Conservation (phyloP, 2,113 vertebrate species). For the Melanocharis versteri region DNA sequence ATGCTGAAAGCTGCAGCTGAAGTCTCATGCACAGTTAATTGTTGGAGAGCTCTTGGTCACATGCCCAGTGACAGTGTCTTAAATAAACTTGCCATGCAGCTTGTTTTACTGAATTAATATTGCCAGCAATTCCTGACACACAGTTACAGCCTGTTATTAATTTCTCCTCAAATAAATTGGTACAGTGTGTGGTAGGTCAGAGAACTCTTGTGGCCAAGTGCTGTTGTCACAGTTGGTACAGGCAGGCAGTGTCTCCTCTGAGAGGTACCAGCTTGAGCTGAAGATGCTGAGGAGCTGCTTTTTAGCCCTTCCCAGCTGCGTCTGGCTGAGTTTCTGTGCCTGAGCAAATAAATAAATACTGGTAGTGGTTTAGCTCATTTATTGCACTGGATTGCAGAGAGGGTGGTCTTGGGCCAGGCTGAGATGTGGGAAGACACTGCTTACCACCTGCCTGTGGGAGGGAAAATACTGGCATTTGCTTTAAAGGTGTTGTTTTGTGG, state of each 20-base stretch:
- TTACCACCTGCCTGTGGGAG: neutral
- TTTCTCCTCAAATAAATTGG: neutral
- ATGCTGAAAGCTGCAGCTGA: neutral
- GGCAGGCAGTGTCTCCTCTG: neutral
- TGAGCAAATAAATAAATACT: neutral
- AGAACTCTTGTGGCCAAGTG: neutral
- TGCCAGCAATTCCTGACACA: neutral
- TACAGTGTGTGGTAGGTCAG: neutral
- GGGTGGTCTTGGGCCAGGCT: neutral
- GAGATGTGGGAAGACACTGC: neutral
- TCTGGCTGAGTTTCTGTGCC: neutral
- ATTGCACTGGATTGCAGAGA: neutral
- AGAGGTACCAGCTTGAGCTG: neutral
- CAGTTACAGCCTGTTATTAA: neutral
- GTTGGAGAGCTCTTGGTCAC: neutral
- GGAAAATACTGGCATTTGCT: neutral
- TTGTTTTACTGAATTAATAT: neutral
- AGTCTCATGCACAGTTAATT: neutral
- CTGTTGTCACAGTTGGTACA: neutral
- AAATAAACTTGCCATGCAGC: neutral
- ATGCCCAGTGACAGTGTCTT: neutral
- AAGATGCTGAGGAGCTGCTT: neutral
- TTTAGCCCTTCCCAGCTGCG: neutral
- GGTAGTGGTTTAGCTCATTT: neutral
- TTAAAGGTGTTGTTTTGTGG: fast-evolving